Percentiles rank a stretch among this genome's conserved stretches.
Evolutionary conservation across 1,140 invertebrate species (phyloP).

Genomic region (Cydia splendana): DNA sequence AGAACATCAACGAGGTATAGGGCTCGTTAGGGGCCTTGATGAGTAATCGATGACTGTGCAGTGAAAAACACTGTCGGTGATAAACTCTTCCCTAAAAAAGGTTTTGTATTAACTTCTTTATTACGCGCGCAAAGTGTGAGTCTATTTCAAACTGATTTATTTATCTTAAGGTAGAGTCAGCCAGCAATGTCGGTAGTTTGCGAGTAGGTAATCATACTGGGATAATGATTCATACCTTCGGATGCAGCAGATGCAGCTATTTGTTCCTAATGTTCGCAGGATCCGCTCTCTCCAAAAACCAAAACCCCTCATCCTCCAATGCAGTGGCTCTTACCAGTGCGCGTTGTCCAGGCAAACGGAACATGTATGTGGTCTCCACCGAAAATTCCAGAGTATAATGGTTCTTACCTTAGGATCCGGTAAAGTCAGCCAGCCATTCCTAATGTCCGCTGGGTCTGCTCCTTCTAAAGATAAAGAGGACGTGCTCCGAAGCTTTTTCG

Average conservation of each 20-base stretch:
- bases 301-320: background rate
- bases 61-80: background rate
- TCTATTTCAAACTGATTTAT: background rate
- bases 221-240: background rate
- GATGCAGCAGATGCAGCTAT: background rate
- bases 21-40: too few species aligned
- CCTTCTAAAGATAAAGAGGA: constrained; percentile 56
- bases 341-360: background rate
- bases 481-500: constrained; percentile 39
- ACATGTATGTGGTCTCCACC: background rate
- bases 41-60: background rate
- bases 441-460: constrained; percentile 58
- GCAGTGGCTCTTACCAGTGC: background rate
- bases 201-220: background rate
- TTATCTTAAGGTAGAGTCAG: too few species aligned
- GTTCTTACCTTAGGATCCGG: constrained; percentile 55
- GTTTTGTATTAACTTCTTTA: too few species aligned
- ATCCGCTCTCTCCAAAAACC: background rate
- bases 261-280: background rate
- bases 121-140: too few species aligned
- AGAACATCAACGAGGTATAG: too few species aligned
- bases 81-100: too few species aligned
- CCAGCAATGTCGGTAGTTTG: background rate
- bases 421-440: constrained; percentile 70
- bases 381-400: background rate